Evolutionary conservation across 2,113 vertebrate species (phyloP), one percentile per base, ranked within the genome.

Genomic region (Mola mola): DNA sequence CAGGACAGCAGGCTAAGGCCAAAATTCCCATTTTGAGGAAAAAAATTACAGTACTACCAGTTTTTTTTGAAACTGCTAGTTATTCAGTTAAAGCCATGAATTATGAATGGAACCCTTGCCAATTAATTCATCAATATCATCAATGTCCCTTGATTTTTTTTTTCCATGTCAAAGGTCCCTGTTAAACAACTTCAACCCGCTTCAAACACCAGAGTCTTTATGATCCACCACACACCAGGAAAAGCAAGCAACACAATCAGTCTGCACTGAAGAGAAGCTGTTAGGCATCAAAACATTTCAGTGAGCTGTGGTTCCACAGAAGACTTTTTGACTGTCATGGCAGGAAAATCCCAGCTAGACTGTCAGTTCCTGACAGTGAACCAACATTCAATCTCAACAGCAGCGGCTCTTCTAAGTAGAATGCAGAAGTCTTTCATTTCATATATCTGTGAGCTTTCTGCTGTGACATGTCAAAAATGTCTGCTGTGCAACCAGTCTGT

Each of bases 161-260:
- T 8, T 53, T 6, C 5, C 19, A 52, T 20, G 13, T 52, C 47
- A 19, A 49, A n/a, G 15, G 15, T 1, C 21, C 40, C 33, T 26
- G 58, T 69, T 19, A 40, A 47, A 31, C 43, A 4, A 5, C 38
- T 50, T 20, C 0, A 46, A 22, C n/a, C 43, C 36, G n/a, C 26
- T 70, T 33, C 46, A 42, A 56, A 55, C 44, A 66, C 42, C 52
- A 37, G 37, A 47, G 16, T n/a, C 16, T 46, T 58, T 57, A 56
- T 65, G n/a, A n/a, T n/a, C n/a, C n/a, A n/a, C n/a, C n/a, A n/a
- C n/a, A n/a, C n/a, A n/a, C n/a, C n/a, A n/a, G n/a, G n/a, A n/a
- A n/a, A n/a, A n/a, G n/a, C n/a, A n/a, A n/a, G 46, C 1, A 16
- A 58, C 29, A 31, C 40, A 53, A 36, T 53, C 25, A 16, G 26